Base-by-base conservation (phyloP, 2,113 vertebrate species). In the Macrotis lagotis region DNA sequence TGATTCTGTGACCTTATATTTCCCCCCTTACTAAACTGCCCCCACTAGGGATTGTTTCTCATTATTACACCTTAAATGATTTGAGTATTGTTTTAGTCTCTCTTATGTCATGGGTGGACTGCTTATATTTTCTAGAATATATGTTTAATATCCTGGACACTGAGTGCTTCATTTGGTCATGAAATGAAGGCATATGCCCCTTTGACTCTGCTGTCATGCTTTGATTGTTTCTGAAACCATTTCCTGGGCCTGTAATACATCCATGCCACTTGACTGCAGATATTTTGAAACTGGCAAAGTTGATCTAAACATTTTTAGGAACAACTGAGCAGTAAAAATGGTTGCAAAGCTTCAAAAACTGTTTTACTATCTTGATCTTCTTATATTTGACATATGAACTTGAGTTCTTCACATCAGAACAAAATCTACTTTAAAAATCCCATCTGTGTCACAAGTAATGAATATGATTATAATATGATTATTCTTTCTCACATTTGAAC, bases 401-500 rank as follows among this genome's bases (percentile, higher is more conserved):
- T 74, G 94, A 96, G 74, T 91, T 47, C 94, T 97, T 96, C 95
- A 95, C 94, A 92, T 95, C 66, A 96, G 96, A 96, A 93, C 94
- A 96, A 94, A 96, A 97, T 96, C 93, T 95, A 91, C 95, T 96
- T 97, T 74, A 91, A 97, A 96, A 53, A 97, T 96, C 95, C 90
- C 91, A 48, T 97, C 95, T 93, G 47, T 95, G 96, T 96, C 95
- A 91, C 8, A 88, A 96, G 90, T 95, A 95, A 97, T 97, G 93
- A 96, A 90, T 66, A 50, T 51, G 89, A 95, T 96, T 89, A 8
- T n/a, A n/a, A n/a, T n/a, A n/a, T n/a, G n/a, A n/a, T n/a, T n/a
- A 52, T 55, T 95, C 89, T 97, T 96, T 97, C 93, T 59, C 95
- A 91, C 51, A 95, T 48, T 91, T 89, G 83, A 91, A 91, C 48